A percentile compares a stretch with the other conserved stretches of the same genome.
Evolutionary conservation across 1,140 invertebrate species (phyloP).

Genomic region (Cheumatopsyche charites): DNA sequence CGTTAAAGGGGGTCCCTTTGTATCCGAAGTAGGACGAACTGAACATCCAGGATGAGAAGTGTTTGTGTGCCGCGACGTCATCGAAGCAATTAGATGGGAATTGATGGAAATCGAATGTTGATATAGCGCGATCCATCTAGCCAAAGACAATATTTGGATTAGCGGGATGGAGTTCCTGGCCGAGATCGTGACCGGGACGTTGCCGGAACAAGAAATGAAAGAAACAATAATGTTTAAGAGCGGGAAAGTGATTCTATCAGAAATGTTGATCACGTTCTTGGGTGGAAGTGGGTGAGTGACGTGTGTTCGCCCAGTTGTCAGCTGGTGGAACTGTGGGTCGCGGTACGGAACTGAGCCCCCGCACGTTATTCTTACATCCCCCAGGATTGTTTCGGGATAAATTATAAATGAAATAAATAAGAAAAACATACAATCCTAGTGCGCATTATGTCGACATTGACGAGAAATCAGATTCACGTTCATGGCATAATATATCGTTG

Average conservation of each 20-base stretch:
- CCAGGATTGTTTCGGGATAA: background rate
- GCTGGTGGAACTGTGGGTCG: background rate
- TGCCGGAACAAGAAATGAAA: background rate
- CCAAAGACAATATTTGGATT: slow-evolving; percentile 16
- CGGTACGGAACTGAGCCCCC: too few relatives aligned
- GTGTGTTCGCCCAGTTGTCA: background rate
- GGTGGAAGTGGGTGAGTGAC: slow-evolving; percentile 9
- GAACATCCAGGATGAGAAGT: background rate
- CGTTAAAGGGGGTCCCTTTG: slow-evolving; percentile 5
- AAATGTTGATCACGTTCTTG: slow-evolving; percentile 40
- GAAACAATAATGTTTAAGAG: slow-evolving; percentile 33
- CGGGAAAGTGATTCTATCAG: slow-evolving; percentile 38
- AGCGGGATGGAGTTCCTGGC: background rate
- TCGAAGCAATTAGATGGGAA: slow-evolving; percentile 3
- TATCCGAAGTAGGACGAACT: too few relatives aligned
- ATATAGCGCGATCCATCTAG: slow-evolving; percentile 1
- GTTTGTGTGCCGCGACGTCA: background rate
- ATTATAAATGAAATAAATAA: too few relatives aligned
- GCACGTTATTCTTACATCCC: background rate
- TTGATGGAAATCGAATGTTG: background rate
- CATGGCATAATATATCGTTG: too few relatives aligned
- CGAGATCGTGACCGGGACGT: background rate
- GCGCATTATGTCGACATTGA: too few relatives aligned
- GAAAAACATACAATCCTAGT: too few relatives aligned
- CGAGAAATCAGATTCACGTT: too few relatives aligned